Evolutionary conservation across 2,888 invertebrate genomes (phyloP).

Genomic region (Pristionchus exspectatus): DNA sequence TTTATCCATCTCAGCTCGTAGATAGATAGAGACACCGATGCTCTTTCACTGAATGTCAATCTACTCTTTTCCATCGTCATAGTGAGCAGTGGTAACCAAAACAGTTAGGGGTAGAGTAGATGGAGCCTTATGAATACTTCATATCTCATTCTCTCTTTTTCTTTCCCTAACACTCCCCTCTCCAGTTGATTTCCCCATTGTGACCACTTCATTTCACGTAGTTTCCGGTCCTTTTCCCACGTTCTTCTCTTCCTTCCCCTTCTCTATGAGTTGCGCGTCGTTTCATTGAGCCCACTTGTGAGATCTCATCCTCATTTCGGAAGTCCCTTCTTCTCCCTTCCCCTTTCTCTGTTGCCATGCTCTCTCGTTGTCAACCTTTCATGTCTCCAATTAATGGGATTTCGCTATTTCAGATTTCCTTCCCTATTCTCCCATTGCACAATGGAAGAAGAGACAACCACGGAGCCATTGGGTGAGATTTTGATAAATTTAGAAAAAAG

Average conservation of each 20-base stretch:
- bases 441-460: background rate
- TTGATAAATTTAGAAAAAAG: background rate
- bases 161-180: background rate
- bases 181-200: slow-evolving; percentile 12
- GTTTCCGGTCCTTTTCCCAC: background rate
- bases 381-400: background rate
- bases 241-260: background rate
- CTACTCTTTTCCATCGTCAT: background rate
- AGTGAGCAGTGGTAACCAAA: background rate
- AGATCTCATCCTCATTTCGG: background rate
- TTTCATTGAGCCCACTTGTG: background rate
- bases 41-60: background rate
- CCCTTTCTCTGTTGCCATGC: background rate
- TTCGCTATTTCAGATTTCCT: slow-evolving; percentile 18
- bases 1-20: background rate
- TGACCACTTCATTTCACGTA: slow-evolving; percentile 10
- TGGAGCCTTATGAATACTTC: slow-evolving; percentile 21
- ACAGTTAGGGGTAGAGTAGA: background rate
- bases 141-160: slow-evolving; percentile 2
- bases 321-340: background rate
- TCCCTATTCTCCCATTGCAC: background rate
- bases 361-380: background rate
- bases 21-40: background rate
- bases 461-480: background rate
- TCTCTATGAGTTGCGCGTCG: too few relatives aligned